A percentile compares a stretch with the other conserved stretches of the same genome.
These are phyloP conservation scores for Apus apus DNA, from an alignment of 2,113 vertebrate genomes.

Conservation along the genomic window DNA sequence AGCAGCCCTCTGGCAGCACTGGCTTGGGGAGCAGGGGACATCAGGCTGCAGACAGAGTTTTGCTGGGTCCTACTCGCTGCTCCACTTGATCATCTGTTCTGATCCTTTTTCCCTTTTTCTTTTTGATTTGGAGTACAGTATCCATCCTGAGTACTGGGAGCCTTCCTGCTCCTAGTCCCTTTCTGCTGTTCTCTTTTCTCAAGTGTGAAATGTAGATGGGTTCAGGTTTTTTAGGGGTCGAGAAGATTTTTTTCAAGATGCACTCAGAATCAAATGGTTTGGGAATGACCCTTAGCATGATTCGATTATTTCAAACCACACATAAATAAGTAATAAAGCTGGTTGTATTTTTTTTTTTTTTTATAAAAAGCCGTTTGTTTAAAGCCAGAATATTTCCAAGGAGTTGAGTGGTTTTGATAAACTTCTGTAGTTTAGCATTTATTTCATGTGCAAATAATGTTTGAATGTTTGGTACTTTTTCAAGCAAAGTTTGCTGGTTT, in stretches of 20 bases:
- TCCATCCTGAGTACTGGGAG: background rate
- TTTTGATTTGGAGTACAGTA: background rate
- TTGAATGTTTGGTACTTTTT: conserved; percentile 8
- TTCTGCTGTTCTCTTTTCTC: background rate
- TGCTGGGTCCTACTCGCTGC: background rate
- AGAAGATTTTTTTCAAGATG: background rate
- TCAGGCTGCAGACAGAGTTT: background rate
- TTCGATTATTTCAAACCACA: background rate
- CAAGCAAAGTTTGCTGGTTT: background rate
- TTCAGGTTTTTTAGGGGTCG: background rate
- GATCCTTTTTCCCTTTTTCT: background rate
- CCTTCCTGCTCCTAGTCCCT: background rate
- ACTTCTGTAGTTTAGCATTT: background rate
- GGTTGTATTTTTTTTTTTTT: background rate
- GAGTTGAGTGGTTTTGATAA: background rate
- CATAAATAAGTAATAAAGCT: background rate
- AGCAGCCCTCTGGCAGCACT: background rate
- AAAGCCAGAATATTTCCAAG: conserved; percentile 5
- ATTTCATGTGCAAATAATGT: background rate
- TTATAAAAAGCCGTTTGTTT: background rate
- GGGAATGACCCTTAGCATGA: background rate
- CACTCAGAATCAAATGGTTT: background rate
- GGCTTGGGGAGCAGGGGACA: too few relatives aligned
- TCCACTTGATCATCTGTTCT: background rate
- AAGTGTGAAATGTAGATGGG: background rate